Evolutionary conservation across 2,888 invertebrate species (phyloP).

Genomic region (Habrosyne pyritoides): DNA sequence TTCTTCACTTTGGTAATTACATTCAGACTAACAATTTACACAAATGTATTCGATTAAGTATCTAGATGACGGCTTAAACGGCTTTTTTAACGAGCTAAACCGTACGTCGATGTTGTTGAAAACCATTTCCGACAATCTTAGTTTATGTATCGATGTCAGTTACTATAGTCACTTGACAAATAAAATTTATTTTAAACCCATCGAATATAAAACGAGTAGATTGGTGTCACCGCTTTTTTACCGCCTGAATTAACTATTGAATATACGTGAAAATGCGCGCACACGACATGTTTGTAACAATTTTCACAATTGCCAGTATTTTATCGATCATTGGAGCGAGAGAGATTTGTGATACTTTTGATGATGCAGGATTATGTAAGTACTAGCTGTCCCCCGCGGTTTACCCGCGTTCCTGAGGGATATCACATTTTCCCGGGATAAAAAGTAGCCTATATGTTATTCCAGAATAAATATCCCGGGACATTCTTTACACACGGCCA

Average conservation of each 20-base stretch:
- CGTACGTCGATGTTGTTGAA: constrained; percentile 8
- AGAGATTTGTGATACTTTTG: constrained; percentile 33
- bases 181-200: constrained; percentile 31
- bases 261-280: constrained; percentile 33
- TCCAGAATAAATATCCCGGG: too few species aligned
- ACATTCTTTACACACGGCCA: too few species aligned
- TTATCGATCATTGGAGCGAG: constrained; percentile 21
- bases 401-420: too few species aligned
- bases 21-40: background rate
- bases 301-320: constrained; percentile 27
- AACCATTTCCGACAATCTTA: constrained; percentile 14
- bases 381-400: too few species aligned
- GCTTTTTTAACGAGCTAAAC: background rate
- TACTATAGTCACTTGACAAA: constrained; percentile 15
- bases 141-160: constrained; percentile 15
- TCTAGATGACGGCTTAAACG: background rate
- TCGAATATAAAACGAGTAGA: constrained; percentile 22
- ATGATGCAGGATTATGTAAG: constrained; percentile 40
- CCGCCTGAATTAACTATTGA: constrained; percentile 31
- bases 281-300: constrained; percentile 25
- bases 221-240: constrained; percentile 28
- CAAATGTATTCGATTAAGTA: background rate
- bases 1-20: background rate
- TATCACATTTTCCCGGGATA: too few species aligned
- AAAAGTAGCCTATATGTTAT: too few species aligned